These are phyloP conservation scores for Siderastrea radians DNA, from an alignment of 92 coral and sea anemone species.

Conservation along the genomic window DNA sequence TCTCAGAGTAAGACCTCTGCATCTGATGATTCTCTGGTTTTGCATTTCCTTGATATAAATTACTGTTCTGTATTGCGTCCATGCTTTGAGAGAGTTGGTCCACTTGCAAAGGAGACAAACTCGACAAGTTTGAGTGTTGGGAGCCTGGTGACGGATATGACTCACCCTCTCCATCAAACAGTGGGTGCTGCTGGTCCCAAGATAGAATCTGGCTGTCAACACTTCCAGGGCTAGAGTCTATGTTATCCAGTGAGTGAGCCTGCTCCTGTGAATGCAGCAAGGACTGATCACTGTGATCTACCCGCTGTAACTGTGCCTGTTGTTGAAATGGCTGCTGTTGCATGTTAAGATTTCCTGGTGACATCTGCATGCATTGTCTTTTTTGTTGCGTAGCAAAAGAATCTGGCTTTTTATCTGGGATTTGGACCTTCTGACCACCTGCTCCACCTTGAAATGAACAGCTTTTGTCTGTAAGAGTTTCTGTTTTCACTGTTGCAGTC, in stretches of 20 bases:
- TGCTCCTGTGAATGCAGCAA: constrained; percentile 60
- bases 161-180: constrained; percentile 74
- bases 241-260: constrained; percentile 33
- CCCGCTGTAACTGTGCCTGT: constrained; percentile 46
- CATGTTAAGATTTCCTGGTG: constrained; percentile 4
- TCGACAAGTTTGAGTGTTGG: constrained; percentile 34
- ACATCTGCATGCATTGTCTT: constrained; percentile 19
- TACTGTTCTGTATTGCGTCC: constrained; percentile 23
- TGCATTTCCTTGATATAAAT: constrained; percentile 15
- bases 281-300: constrained; percentile 16
- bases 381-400: neutral
- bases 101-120: constrained; percentile 64
- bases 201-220: constrained; percentile 61
- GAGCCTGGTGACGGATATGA: constrained; percentile 46
- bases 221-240: constrained; percentile 52
- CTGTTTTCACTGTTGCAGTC: constrained; percentile 41
- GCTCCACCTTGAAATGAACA: constrained; percentile 31
- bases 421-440: constrained; percentile 14
- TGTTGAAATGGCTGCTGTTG: constrained; percentile 34
- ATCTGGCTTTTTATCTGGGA: constrained; percentile 18
- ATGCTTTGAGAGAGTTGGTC: constrained; percentile 44
- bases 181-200: constrained; percentile 71
- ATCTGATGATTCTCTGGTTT: constrained; percentile 52
- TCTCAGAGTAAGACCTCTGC: constrained; percentile 86
- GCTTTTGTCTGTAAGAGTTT: constrained; percentile 3